phyloP scores from a whole-genome alignment of 2,888 invertebrate species.

The Palloptera scutellata region DNA sequence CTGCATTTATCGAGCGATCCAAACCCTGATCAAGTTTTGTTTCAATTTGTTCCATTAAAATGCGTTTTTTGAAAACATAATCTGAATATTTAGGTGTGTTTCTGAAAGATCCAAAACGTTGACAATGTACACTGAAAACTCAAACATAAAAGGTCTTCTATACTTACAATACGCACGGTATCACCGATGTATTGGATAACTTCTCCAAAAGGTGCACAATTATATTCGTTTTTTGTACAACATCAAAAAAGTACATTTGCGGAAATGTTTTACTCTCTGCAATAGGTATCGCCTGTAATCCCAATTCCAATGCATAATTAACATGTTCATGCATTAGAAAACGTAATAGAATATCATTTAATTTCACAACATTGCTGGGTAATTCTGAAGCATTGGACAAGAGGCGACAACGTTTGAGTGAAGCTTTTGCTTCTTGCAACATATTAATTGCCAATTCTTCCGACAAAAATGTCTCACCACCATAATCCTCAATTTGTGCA shows the following conservation, averaged over 20 bases:
- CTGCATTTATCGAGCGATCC: slow-evolving; percentile 85
- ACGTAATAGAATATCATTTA: slow-evolving; percentile 85
- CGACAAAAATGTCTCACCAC: slow-evolving; percentile 95
- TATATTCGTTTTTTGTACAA: slow-evolving; percentile 91
- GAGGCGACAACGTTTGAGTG: slow-evolving; percentile 86
- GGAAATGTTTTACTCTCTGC: slow-evolving; percentile 84
- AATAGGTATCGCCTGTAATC: slow-evolving; percentile 86
- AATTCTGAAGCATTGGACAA: slow-evolving; percentile 82
- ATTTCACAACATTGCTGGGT: slow-evolving; percentile 77
- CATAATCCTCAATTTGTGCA: slow-evolving; percentile 93
- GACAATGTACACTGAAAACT: neutral
- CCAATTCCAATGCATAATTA: slow-evolving; percentile 95
- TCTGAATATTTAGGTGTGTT: slow-evolving; percentile 89
- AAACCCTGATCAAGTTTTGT: slow-evolving; percentile 88
- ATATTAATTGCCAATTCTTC: slow-evolving; percentile 93
- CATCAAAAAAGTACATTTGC: slow-evolving; percentile 91
- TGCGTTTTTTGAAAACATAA: slow-evolving; percentile 85
- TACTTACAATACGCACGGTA: slow-evolving; percentile 86
- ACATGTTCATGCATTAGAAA: slow-evolving; percentile 91
- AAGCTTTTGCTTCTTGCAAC: slow-evolving; percentile 88
- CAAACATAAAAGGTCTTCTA: neutral
- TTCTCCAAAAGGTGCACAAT: slow-evolving; percentile 93
- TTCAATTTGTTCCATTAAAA: slow-evolving; percentile 87
- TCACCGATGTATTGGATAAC: slow-evolving; percentile 86
- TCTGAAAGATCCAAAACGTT: slow-evolving; percentile 64